Base-by-base conservation (phyloP, 1,140 invertebrate species). In the Trachymyrmex cornetzi region DNA sequence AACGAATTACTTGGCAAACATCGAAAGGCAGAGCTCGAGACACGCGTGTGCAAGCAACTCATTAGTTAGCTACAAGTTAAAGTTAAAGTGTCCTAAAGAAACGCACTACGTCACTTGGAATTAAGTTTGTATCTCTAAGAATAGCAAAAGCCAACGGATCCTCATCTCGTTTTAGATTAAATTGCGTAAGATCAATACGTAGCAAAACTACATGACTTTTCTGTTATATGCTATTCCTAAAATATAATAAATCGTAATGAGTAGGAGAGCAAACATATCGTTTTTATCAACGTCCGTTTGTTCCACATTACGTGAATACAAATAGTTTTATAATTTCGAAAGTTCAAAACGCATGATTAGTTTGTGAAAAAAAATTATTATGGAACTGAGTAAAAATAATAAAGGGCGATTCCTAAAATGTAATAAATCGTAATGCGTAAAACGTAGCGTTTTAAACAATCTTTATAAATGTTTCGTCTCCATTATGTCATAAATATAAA, bases 1-100 rank as follows among this genome's bases (percentile, higher is more conserved):
- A 61, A 84, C 38, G 27, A 63, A 74, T 75, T 67, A 74, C 38
- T 74, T 75, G 57, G 24, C 69, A 50, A 7, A 48, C 24, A 22
- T 27, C 19, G 55, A 38, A 69, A n/a, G 9, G 6, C 4, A 5
- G 24, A 55, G 61, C 22, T 24, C n/a, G 1, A 27, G 7, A n/a
- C 16, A 55, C 53, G 53, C 53, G 53, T n/a, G 55, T 5, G 24
- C 3, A 19, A 22, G 34, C 50, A 24, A 80, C 80, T 74, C 24
- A 44, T 75, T 74, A 61, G 24, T 22, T 50, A 38, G n/a, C 64
- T 72, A 59, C 38, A 22, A 81, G 66, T 72, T 74, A 74, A 22
- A 81, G 66, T 72, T 61, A 74, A 82, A 22, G 66, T 48, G 69
- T 61, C 27, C n/a, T 74, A 61, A 75, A 84, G 69, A 75, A 48